These are phyloP conservation scores for Pionites leucogaster DNA, from an alignment of 2,113 vertebrate genomes.

Conservation along the genomic window DNA sequence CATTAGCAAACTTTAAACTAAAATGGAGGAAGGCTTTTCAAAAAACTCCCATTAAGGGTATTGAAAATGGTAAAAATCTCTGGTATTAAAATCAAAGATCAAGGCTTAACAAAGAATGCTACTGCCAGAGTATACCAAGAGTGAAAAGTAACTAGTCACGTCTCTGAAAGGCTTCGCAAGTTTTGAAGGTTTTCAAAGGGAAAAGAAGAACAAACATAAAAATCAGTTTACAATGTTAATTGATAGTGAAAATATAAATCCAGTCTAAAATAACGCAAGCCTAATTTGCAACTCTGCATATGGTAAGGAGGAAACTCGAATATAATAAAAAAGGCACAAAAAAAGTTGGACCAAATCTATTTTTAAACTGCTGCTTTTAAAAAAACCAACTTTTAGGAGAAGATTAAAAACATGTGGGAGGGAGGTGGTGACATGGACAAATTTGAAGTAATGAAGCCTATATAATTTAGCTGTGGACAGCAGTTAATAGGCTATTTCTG, in stretches of 20 bases:
- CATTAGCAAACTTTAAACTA: neutral
- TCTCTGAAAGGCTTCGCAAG: neutral
- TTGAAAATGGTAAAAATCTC: neutral
- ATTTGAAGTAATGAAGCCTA: slow-evolving; percentile 61
- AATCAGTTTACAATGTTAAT: neutral
- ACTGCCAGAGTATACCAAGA: neutral
- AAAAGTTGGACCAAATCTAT: neutral
- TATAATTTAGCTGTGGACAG: slow-evolving; percentile 61
- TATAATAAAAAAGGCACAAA: neutral
- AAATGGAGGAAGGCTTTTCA: neutral
- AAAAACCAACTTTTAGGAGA: neutral
- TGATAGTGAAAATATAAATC: neutral
- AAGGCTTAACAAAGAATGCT: neutral
- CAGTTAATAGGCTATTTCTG: slow-evolving; percentile 47
- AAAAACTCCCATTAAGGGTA: neutral
- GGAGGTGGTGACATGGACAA: slow-evolving; percentile 55
- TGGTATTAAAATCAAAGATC: neutral
- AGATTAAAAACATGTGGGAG: slow-evolving; percentile 58
- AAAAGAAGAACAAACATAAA: neutral
- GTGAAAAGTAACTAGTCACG: neutral
- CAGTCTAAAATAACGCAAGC: neutral
- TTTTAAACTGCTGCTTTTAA: slow-evolving; percentile 7
- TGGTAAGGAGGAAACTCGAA: neutral
- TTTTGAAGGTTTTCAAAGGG: neutral
- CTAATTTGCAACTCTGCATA: neutral